Evolutionary conservation across 2,888 invertebrate species (phyloP), one percentile per base, ranked within the genome.

Genomic region (Stenichneumon culpator): DNA sequence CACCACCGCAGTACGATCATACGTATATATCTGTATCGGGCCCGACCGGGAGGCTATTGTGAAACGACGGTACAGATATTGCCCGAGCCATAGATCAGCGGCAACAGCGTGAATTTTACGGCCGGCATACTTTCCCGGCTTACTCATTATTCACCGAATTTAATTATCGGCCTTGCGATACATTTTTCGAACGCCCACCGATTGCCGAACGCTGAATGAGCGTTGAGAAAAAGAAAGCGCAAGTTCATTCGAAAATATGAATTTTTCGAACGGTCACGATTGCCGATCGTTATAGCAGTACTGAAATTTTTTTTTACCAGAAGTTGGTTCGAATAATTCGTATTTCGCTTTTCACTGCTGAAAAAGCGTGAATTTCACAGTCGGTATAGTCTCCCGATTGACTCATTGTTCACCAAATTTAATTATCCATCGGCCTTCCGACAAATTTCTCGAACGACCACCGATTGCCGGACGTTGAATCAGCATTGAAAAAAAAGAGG

Each of bases 21-120:
- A 65, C 16, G 4, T 22, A 32, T 32, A 67, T 77, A 82, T 82
- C 67, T 82, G 52, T 79, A 85, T 82, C 84, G 79, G 67, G 74
- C 36, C 57, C 22, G 19, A 54, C 70, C 69, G 70, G 67, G 84
- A 85, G 79, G 74, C 74, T 75, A 79, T 85, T 85, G 82, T 72
- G 84, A 85, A 85, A 85, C 79, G 75, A 70, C 65, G 79, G 74
- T 60, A 75, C 19, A 79, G 75, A 79, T 73, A 72, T 72, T 83
- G 77, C 82, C 69, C 39, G n/a, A 70, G 70, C 28, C 22, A 25
- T 67, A 39, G 47, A 79, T 25, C 19, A 65, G 74, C 50, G 60
- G n/a, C 32, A 70, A 25, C 70, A 47, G 65, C 68, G 70, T 65
- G 22, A 69, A 83, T 83, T 79, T 75, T 77, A 78, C 72, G 72